These are phyloP conservation scores for Lasiurus cinereus DNA, from an alignment of 2,113 vertebrate genomes.

Conservation along the genomic window DNA sequence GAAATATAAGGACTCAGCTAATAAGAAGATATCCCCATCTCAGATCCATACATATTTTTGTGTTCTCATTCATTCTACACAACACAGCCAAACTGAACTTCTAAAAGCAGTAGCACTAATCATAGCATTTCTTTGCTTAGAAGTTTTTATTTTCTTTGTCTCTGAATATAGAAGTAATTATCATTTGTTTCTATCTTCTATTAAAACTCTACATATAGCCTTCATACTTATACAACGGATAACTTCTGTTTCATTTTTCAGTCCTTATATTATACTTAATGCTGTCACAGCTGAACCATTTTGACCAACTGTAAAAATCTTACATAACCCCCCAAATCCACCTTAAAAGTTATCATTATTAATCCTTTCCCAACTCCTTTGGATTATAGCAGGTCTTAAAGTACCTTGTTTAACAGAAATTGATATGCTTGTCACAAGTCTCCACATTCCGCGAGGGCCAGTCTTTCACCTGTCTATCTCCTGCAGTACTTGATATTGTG, in stretches of 20 bases:
- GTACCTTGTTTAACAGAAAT: background rate
- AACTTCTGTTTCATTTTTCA: background rate
- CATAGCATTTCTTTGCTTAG: background rate
- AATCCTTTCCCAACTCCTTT: background rate
- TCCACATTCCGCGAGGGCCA: background rate
- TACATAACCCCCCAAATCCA: background rate
- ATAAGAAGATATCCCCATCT: background rate
- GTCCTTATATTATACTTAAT: background rate
- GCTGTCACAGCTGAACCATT: background rate
- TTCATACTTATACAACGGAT: background rate
- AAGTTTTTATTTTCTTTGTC: background rate
- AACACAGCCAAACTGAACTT: conserved; percentile 42
- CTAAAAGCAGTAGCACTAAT: conserved; percentile 5
- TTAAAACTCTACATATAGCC: background rate
- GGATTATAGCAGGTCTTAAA: conserved; percentile 33
- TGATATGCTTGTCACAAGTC: background rate
- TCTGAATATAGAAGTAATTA: conserved; percentile 11
- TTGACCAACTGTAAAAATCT: background rate
- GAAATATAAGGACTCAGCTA: conserved; percentile 23
- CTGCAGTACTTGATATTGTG: background rate
- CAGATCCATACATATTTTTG: background rate
- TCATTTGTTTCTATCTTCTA: background rate
- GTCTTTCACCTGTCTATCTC: background rate
- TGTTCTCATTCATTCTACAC: background rate
- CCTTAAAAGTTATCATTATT: conserved; percentile 36